Evolutionary conservation across 2,888 invertebrate genomes (phyloP).

Genomic region (Sphaerophoria rueppellii): DNA sequence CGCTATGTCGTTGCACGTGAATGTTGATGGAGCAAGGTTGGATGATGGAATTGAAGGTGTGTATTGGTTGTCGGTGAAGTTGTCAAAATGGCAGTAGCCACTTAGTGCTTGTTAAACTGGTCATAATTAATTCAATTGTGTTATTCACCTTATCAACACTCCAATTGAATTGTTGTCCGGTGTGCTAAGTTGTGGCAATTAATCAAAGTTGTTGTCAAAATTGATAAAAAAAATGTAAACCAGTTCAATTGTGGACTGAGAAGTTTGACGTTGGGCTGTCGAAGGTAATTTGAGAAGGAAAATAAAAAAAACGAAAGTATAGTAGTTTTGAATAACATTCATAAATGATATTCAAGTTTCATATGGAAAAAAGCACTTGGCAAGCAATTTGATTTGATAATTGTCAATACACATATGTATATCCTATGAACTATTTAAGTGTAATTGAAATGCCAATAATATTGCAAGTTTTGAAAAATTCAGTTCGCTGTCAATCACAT

Average conservation of each 20-base stretch:
- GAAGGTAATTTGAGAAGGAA: slow-evolving; percentile 15
- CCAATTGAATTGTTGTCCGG: slow-evolving; percentile 31
- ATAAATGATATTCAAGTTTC: background rate
- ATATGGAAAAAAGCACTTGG: background rate
- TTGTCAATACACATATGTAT: no score
- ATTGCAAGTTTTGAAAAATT: no score
- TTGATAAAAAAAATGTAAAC: slow-evolving; percentile 8
- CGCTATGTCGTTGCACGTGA: background rate
- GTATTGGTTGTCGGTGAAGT: background rate
- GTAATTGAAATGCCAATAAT: no score
- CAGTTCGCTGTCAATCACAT: no score
- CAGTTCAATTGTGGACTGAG: background rate
- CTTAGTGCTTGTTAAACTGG: slow-evolving; percentile 43
- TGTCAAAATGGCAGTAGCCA: background rate
- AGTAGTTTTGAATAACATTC: background rate
- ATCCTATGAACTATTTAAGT: no score
- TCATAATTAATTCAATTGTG: slow-evolving; percentile 45
- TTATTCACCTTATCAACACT: slow-evolving; percentile 50
- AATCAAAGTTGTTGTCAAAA: slow-evolving; percentile 47
- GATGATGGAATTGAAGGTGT: slow-evolving; percentile 22
- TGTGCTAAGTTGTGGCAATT: slow-evolving; percentile 32
- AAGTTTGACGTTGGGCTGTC: background rate
- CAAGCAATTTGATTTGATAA: no score
- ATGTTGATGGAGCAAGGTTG: slow-evolving; percentile 53
- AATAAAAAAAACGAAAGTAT: background rate